These are phyloP conservation scores for Brachynemurus nebulosus DNA, from an alignment of 2,888 invertebrate genomes.

Conservation along the genomic window DNA sequence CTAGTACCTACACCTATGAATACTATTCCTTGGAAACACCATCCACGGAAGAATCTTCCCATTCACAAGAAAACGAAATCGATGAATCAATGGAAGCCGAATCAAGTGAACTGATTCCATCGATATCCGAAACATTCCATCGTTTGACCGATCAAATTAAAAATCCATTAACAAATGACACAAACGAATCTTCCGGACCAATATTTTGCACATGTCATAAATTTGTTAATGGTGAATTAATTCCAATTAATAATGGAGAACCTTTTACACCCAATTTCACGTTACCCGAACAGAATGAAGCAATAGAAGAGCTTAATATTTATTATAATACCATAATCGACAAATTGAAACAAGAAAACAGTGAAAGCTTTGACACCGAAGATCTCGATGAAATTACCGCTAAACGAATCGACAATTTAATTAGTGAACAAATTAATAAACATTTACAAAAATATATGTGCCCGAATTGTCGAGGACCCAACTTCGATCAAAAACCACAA, in stretches of 20 bases:
- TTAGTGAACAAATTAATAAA: background rate
- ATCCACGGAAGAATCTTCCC: background rate
- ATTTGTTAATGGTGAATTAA: background rate
- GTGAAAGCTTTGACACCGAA: background rate
- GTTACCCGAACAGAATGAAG: background rate
- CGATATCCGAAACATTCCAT: background rate
- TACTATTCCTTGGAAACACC: background rate
- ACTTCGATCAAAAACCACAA: background rate
- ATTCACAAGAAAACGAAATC: background rate
- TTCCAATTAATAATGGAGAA: slow-evolving; percentile 2
- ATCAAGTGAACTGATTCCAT: background rate
- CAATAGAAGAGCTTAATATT: background rate
- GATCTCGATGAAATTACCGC: background rate
- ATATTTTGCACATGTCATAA: slow-evolving; percentile 8
- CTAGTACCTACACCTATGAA: background rate
- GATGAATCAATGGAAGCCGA: background rate
- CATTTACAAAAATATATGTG: background rate
- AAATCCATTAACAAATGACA: too few species aligned
- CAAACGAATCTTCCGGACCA: background rate
- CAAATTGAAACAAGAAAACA: background rate
- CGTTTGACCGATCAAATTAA: background rate
- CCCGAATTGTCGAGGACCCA: background rate
- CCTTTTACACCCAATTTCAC: background rate
- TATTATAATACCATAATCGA: background rate
- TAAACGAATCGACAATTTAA: background rate